Conservation (phyloP, 1,140 invertebrate genomes). For the Bombus polaris region DNA sequence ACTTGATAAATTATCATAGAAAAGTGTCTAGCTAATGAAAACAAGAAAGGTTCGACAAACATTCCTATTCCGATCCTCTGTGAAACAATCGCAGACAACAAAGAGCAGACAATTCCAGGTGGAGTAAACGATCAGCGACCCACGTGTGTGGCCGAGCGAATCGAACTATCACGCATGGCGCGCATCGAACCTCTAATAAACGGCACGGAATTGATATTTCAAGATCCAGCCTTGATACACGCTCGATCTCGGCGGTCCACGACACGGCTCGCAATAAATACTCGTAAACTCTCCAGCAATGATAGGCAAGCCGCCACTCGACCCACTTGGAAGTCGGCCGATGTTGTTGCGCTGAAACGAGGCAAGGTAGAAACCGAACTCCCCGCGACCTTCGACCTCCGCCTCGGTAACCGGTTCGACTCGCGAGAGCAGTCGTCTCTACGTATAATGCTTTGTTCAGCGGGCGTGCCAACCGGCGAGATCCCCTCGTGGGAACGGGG, state of each 20-base stretch:
- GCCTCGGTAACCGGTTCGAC: conserved; percentile 65
- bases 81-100: not conserved
- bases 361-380: conserved; percentile 41
- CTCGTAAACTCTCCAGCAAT: conserved; percentile 56
- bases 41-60: too few species aligned
- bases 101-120: not conserved
- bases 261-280: conserved; percentile 51
- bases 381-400: conserved; percentile 60
- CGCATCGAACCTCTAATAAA: conserved; percentile 18
- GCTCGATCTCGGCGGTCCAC: conserved; percentile 4
- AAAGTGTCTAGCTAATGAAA: too few species aligned
- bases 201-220: conserved; percentile 47
- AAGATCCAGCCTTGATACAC: conserved; percentile 16
- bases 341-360: conserved; percentile 26
- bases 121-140: conserved; percentile 15
- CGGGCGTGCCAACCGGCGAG: conserved; percentile 15
- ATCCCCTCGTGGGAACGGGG: conserved; percentile 63
- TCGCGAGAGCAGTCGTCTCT: conserved; percentile 44
- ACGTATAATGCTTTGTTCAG: not conserved
- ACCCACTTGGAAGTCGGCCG: conserved; percentile 40
- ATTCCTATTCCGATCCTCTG: too few species aligned
- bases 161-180: conserved; percentile 21
- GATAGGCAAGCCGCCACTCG: conserved; percentile 48
- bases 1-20: too few species aligned
- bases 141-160: conserved; percentile 12